A percentile compares a stretch with the other conserved stretches of the same genome.
phyloP scores from a whole-genome alignment of 1,140 invertebrate species.

The Andrena cerasifolii region DNA sequence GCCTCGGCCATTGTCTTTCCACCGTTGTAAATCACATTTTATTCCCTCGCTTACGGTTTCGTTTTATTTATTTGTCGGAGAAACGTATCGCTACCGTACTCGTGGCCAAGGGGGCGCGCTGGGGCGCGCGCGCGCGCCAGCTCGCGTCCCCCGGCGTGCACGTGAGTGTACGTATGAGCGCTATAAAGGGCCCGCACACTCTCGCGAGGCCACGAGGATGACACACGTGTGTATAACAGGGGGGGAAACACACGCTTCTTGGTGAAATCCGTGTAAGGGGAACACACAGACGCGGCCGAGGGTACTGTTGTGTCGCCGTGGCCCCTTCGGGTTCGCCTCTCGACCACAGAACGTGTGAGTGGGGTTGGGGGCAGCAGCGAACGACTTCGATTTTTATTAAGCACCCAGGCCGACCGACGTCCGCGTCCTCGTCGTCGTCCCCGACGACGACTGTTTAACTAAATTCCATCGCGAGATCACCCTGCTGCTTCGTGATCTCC shows the following conservation, averaged over 20 bases:
- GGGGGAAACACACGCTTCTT: conserved; percentile 16
- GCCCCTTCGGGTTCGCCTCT: background rate
- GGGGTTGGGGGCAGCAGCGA: conserved; percentile 35
- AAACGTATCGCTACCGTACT: conserved; percentile 82
- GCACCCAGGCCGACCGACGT: conserved; percentile 64
- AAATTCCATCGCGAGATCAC: conserved; percentile 69
- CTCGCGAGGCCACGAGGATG: conserved; percentile 40
- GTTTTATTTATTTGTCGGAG: conserved; percentile 81
- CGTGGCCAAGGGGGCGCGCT: conserved; percentile 66
- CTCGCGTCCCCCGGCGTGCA: conserved; percentile 43
- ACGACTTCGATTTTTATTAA: conserved; percentile 71
- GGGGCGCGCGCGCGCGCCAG: conserved; percentile 52
- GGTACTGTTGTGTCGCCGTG: conserved; percentile 12
- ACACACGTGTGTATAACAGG: conserved; percentile 5
- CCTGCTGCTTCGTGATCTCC: conserved; percentile 53
- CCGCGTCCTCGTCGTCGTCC: conserved; percentile 44
- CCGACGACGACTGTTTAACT: conserved; percentile 68
- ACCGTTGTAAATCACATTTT: conserved; percentile 83
- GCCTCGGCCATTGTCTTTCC: conserved; percentile 82
- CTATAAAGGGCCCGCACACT: background rate
- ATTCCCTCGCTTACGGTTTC: conserved; percentile 82
- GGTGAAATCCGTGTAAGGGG: conserved; percentile 46
- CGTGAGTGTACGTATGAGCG: too few species aligned
- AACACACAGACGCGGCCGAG: conserved; percentile 46
- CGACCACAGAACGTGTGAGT: conserved; percentile 59